These are phyloP conservation scores for Pollenia amentaria DNA, from an alignment of 2,888 invertebrate genomes.

Conservation along the genomic window DNA sequence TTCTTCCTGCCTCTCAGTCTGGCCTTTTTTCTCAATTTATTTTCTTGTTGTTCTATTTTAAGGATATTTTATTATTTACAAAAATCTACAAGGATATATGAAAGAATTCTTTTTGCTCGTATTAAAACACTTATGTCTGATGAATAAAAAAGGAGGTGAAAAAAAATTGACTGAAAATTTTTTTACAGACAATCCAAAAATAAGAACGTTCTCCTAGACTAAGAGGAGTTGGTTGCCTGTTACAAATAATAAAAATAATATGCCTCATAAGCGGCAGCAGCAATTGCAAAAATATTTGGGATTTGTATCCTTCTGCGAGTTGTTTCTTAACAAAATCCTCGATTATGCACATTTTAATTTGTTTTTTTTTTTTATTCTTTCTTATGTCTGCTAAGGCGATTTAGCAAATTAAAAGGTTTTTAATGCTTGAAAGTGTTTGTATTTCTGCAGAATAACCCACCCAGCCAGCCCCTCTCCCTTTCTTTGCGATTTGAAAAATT, in stretches of 20 bases:
- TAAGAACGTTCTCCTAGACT: conserved; percentile 52
- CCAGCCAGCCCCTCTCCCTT: neutral
- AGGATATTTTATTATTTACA: conserved; percentile 71
- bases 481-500: neutral
- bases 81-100: conserved; percentile 54
- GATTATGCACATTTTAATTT: conserved; percentile 52
- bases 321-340: conserved; percentile 38
- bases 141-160: conserved; percentile 29
- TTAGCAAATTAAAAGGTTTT: conserved; percentile 84
- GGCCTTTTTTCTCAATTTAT: conserved; percentile 31
- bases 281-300: conserved; percentile 55
- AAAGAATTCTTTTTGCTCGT: conserved; percentile 52
- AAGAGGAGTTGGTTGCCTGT: conserved; percentile 54
- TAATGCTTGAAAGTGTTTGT: conserved; percentile 80
- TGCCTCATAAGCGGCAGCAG: conserved; percentile 58
- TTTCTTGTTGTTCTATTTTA: conserved; percentile 56
- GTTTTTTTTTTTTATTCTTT: conserved; percentile 54
- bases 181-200: conserved; percentile 48
- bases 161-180: conserved; percentile 34
- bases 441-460: neutral
- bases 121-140: conserved; percentile 65
- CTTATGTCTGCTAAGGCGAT: conserved; percentile 83
- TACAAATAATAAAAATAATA: conserved; percentile 61
- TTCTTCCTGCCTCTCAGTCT: neutral
- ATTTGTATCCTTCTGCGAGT: conserved; percentile 56